Conservation (phyloP, 2,888 invertebrate species). For the Odontomyia ornata region DNA sequence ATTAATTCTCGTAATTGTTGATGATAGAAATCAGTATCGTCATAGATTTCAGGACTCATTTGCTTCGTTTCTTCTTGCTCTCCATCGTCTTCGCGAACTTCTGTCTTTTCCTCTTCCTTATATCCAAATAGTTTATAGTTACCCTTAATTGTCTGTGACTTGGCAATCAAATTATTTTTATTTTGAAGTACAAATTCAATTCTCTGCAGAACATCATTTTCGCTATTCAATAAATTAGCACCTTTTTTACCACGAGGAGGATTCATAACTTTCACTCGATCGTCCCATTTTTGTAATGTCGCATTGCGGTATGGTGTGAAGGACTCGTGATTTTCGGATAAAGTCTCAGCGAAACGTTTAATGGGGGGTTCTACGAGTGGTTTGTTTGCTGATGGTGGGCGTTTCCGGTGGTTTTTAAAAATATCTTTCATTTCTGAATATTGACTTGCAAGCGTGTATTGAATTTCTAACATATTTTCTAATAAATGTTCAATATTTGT, state of each 20-base stretch:
- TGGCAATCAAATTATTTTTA: slow-evolving; percentile 76
- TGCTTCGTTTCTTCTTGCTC: slow-evolving; percentile 64
- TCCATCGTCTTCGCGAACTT: slow-evolving; percentile 56
- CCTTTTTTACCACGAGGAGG: slow-evolving; percentile 69
- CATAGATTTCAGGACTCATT: slow-evolving; percentile 86
- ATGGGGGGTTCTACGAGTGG: slow-evolving; percentile 16
- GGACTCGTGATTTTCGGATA: slow-evolving; percentile 68
- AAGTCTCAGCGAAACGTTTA: slow-evolving; percentile 64
- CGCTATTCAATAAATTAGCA: slow-evolving; percentile 64
- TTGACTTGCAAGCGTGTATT: slow-evolving; percentile 69
- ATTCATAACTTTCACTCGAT: slow-evolving; percentile 82
- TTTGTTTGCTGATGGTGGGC: slow-evolving; percentile 50
- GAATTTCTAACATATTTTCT: slow-evolving; percentile 71
- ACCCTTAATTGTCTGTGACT: slow-evolving; percentile 82
- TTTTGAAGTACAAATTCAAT: slow-evolving; percentile 87
- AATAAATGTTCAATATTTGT: slow-evolving; percentile 69
- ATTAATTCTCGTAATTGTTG: slow-evolving; percentile 90
- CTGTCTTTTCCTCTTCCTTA: slow-evolving; percentile 30
- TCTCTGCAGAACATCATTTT: slow-evolving; percentile 70
- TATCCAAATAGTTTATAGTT: slow-evolving; percentile 72
- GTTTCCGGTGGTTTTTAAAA: slow-evolving; percentile 61
- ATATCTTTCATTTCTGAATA: slow-evolving; percentile 74
- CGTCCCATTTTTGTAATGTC: slow-evolving; percentile 93
- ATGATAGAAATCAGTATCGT: slow-evolving; percentile 97
- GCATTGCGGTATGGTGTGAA: slow-evolving; percentile 78